phyloP scores from a whole-genome alignment of 2,797 vertebrate species.

The Pangasius sanitwongsei region DNA sequence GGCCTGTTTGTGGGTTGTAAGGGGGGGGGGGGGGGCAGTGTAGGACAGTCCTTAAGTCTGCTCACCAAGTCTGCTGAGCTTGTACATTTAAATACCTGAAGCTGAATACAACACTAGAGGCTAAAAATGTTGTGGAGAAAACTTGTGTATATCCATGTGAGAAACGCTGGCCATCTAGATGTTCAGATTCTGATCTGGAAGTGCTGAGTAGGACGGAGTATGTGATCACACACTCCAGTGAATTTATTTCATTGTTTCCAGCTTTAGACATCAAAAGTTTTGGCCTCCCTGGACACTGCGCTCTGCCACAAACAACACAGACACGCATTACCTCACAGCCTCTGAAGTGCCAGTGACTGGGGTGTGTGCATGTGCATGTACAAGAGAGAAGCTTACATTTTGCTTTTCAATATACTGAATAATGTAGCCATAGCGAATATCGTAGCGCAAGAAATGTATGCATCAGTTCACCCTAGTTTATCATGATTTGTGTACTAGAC shows the following conservation, averaged over 20 bases:
- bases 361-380: background rate
- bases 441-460: background rate
- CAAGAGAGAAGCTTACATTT: background rate
- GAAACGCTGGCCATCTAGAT: background rate
- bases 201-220: conserved; percentile 60
- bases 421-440: conserved; percentile 18
- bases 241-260: conserved; percentile 61
- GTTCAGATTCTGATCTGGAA: conserved; percentile 34
- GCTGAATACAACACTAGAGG: background rate
- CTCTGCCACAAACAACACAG: conserved; percentile 56
- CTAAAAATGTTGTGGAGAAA: background rate
- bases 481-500: conserved; percentile 32
- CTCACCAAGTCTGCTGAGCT: background rate
- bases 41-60: background rate
- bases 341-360: conserved; percentile 9
- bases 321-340: conserved; percentile 54
- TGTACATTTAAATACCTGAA: background rate
- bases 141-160: background rate
- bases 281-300: conserved; percentile 59
- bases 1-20: background rate
- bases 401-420: conserved; percentile 29
- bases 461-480: conserved; percentile 17
- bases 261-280: conserved; percentile 62
- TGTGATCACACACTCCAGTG: conserved; percentile 53
- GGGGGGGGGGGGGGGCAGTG: too few species aligned